Evolutionary conservation across 2,888 invertebrate species (phyloP), one percentile per base, ranked within the genome.

Genomic region (Galeruca laticollis): DNA sequence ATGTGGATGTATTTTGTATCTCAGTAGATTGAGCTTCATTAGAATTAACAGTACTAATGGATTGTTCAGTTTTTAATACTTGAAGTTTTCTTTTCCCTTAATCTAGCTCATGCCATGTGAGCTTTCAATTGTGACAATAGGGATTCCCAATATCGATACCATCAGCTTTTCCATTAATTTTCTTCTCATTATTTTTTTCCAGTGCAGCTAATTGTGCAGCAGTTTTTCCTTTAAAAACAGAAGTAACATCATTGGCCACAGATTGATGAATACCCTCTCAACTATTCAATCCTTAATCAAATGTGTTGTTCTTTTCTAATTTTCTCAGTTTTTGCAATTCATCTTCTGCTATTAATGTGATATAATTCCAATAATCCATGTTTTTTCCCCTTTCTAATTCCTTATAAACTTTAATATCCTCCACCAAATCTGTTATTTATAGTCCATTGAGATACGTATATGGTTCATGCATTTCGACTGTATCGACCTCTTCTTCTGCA

Each of bases 401-500:
- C 83, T 95, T 93, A 86, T 98, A 97, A 10, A 95, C 94, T 86
- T 96, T 95, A 68, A 99, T 99, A 82, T 99, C 99, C 78, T 95
- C 98, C 0, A 98, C 88, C 15, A 99, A 87, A 86, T 99, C 99
- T 76, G 93, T 92, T 6, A 94, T 90, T 15, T 93, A 92, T 67
- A 99, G 87, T 0, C 98, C 98, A 82, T 96, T 95, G 0, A 99
- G 89, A 83, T 97, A 97, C 0, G 95, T 94, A 83, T 98, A 97
- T 0, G 99, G 99, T 84, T 99, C 98, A 82, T 98, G 97, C 95
- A 99, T 96, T 87, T 99, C 98, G 26, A 98, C 93, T 0, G 97
- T 94, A 79, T 97, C 94, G 62, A 95, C 94, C 75, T 93, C 90
- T 75, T 93, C 90, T 80, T 97, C 95, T 0, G 94, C 93, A 82